Evolutionary conservation across 2,888 invertebrate species (phyloP).

Genomic region (Aproaerema taeniolella): DNA sequence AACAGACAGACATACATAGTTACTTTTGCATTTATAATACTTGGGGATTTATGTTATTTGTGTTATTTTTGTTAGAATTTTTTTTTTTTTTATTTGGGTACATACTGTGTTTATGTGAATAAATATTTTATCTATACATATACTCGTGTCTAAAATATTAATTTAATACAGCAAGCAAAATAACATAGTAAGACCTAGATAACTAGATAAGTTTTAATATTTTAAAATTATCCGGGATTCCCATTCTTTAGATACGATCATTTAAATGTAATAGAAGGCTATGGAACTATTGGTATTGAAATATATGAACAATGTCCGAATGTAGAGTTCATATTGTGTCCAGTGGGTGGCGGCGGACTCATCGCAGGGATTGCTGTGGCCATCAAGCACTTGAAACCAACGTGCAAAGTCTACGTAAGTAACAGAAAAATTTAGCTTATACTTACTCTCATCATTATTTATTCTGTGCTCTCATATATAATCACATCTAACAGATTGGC

Average conservation of each 20-base stretch:
- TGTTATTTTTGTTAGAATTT: too few species aligned
- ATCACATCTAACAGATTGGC: background rate
- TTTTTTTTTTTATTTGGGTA: too few species aligned
- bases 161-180: too few species aligned
- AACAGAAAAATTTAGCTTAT: background rate
- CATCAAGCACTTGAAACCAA: conserved; percentile 3
- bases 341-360: conserved; percentile 91
- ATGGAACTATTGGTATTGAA: conserved; percentile 91
- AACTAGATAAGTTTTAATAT: too few species aligned
- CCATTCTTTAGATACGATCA: conserved; percentile 92
- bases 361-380: conserved; percentile 79
- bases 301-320: conserved; percentile 88
- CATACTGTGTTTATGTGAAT: too few species aligned
- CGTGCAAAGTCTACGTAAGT: background rate
- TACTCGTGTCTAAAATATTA: too few species aligned
- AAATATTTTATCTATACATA: too few species aligned
- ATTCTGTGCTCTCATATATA: background rate
- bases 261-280: conserved; percentile 90
- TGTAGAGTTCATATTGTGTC: conserved; percentile 89
- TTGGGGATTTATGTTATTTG: too few species aligned
- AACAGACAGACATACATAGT: too few species aligned
- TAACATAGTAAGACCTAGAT: too few species aligned
- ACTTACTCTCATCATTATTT: background rate
- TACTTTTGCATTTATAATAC: too few species aligned
- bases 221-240: too few species aligned